A percentile compares a stretch with the other conserved stretches of the same genome.
phyloP scores from a whole-genome alignment of 2,888 invertebrate genomes.

The Muschampia plurimacula region DNA sequence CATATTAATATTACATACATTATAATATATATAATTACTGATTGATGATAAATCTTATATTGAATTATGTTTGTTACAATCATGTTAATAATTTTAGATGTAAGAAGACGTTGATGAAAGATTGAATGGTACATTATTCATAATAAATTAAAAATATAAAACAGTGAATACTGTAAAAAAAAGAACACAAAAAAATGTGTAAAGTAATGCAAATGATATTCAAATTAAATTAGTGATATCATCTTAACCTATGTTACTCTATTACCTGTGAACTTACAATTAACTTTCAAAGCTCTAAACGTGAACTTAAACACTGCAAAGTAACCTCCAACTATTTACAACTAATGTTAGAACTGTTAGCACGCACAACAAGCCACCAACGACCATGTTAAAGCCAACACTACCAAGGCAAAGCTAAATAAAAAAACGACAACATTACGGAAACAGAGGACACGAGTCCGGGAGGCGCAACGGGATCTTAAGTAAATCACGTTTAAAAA shows the following conservation, averaged over 20 bases:
- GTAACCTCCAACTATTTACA: conserved; percentile 66
- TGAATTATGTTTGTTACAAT: conserved; percentile 34
- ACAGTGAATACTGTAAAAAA: conserved; percentile 32
- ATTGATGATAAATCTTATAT: conserved; percentile 36
- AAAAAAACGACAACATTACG: conserved; percentile 81
- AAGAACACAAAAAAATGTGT: conserved; percentile 20
- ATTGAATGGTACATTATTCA: conserved; percentile 16
- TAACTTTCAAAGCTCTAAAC: conserved; percentile 64
- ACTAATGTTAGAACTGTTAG: conserved; percentile 81
- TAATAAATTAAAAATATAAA: conserved; percentile 19
- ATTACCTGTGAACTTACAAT: conserved; percentile 57
- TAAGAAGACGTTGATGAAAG: conserved; percentile 26
- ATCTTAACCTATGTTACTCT: conserved; percentile 49
- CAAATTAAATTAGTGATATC: conserved; percentile 45
- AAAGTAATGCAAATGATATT: conserved; percentile 34
- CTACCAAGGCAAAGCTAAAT: conserved; percentile 84
- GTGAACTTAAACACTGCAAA: conserved; percentile 73
- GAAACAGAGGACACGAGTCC: conserved; percentile 82
- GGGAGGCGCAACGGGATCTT: conserved; percentile 74
- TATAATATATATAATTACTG: conserved; percentile 15
- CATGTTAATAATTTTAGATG: conserved; percentile 38
- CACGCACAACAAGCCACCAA: conserved; percentile 79
- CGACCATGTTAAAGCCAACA: conserved; percentile 82
- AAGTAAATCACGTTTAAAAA: conserved; percentile 58
- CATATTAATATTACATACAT: conserved; percentile 4